Base-by-base conservation (phyloP, 2,888 invertebrate species). In the Bursaphelenchus okinawaensis region DNA sequence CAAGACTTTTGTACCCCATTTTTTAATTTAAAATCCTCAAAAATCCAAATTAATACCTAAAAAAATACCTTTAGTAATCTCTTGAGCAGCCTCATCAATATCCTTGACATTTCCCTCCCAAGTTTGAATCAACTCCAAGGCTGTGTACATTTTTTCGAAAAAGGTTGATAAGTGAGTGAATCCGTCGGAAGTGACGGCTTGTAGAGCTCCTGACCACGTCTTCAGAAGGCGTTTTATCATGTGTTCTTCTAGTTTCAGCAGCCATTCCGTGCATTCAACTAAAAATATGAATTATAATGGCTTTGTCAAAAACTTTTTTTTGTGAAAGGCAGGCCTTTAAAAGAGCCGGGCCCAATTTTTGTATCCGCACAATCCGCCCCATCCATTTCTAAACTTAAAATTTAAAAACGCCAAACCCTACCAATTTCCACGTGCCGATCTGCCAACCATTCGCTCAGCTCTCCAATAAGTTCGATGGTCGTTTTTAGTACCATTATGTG, bases 401-500 rank as follows among this genome's bases (percentile, higher is more conserved):
- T n/a, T n/a, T n/a, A n/a, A n/a, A n/a, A n/a, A n/a, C n/a, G n/a
- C n/a, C n/a, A n/a, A n/a, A n/a, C n/a, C n/a, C n/a, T 29, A 59
- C 60, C 60, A 16, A 59, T 59, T 9, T 59, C 50, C 23, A 40
- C 52, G 20, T 31, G 60, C 4, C 60, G 54, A 19, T 59, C 60
- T 9, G 55, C 50, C 40, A 59, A 23, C 60, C 60, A 59, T 23
- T 59, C 60, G 23, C 12, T 40, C 1, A 59, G 24, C 26, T 59
- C 60, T n/a, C 60, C 50, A 79, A 83, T 24, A 51, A 67, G 54
- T 20, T 66, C 55, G 24, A 52, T 28, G 27, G 52, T 55, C 40
- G 65, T 66, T 24, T 52, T 59, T 16, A 63, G n/a, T 4, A 64
- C 26, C 7, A 52, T 52, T 24, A 27, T 22, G 23, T 64, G 31